These are phyloP conservation scores for Fopius arisanus DNA, from an alignment of 1,140 invertebrate genomes.

Conservation along the genomic window DNA sequence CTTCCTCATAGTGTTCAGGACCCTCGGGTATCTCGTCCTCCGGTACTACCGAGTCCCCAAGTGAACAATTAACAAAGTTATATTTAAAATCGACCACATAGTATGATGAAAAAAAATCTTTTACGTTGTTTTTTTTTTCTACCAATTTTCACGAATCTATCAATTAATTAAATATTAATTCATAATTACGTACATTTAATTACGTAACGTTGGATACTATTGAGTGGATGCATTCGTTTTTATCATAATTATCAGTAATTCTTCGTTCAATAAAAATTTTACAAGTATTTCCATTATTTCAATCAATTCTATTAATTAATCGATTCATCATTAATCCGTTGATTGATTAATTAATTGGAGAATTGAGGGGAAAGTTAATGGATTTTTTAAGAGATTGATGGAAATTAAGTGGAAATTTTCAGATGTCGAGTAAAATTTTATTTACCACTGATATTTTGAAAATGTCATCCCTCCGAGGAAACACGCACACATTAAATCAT, in stretches of 20 bases:
- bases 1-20: slow-evolving; percentile 77
- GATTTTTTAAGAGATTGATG: too few species aligned
- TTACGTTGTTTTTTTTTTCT: slow-evolving; percentile 32
- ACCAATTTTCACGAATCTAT: slow-evolving; percentile 37
- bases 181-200: slow-evolving; percentile 22
- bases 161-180: slow-evolving; percentile 20
- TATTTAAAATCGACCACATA: slow-evolving; percentile 27
- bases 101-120: slow-evolving; percentile 27
- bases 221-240: not conserved
- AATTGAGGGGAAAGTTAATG: too few species aligned
- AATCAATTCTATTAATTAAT: too few species aligned
- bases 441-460: too few species aligned
- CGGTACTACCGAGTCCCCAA: slow-evolving; percentile 76
- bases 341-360: too few species aligned
- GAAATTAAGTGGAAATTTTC: too few species aligned
- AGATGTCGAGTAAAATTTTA: too few species aligned
- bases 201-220: not conserved
- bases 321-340: too few species aligned
- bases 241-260: not conserved
- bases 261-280: too few species aligned
- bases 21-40: slow-evolving; percentile 79
- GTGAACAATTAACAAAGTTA: slow-evolving; percentile 48
- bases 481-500: not conserved
- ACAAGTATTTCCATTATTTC: too few species aligned
- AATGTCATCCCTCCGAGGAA: not conserved